Base-by-base conservation (phyloP, 1,140 invertebrate genomes). In the Drosophila funebris region DNA sequence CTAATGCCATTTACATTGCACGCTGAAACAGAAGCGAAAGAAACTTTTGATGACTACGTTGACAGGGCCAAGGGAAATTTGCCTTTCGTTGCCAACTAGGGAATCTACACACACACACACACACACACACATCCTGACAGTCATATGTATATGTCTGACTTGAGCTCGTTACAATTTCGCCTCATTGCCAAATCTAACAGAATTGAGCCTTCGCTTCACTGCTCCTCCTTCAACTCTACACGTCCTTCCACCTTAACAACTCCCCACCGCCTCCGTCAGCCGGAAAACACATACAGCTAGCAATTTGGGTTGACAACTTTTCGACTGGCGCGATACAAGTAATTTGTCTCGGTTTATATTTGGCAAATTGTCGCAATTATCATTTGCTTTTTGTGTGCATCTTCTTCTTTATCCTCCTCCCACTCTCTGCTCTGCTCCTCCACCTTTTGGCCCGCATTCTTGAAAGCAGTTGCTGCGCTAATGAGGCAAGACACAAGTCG, bases 311-410 rank as follows among this genome's bases (percentile, higher is more conserved):
- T 76, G 80, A 84, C 68, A 61, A 85, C 63, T 84, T 85, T 79
- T 63, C 64, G 76, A 77, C 63, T 70, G 67, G 46, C 44, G 73
- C 81, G 64, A 70, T 85, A 84, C 77, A 66, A 66, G 69, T 50
- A 84, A 84, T 77, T 84, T 85, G 81, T 74, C 60, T 53, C 53
- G 66, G 53, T 31, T 62, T 76, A 68, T 73, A 62, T 73, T 68
- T 68, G 46, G 57, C 78, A 85, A 85, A 85, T 85, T 85, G 83
- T 60, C 69, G 78, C 78, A 85, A 82, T 87, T 82, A 87, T 87
- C 82, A 87, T 82, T 87, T 81, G 69, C 69, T 27, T 60, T 72
- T 67, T 50, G 41, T 71, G 52, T 52, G 20, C 61, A 41, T 71
- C 43, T 50, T 66, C 36, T 44, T 37, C 37, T 41, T 46, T 53